Evolutionary conservation across 1,140 invertebrate genomes (phyloP).

Genomic region (Drosophila oshimai): DNA sequence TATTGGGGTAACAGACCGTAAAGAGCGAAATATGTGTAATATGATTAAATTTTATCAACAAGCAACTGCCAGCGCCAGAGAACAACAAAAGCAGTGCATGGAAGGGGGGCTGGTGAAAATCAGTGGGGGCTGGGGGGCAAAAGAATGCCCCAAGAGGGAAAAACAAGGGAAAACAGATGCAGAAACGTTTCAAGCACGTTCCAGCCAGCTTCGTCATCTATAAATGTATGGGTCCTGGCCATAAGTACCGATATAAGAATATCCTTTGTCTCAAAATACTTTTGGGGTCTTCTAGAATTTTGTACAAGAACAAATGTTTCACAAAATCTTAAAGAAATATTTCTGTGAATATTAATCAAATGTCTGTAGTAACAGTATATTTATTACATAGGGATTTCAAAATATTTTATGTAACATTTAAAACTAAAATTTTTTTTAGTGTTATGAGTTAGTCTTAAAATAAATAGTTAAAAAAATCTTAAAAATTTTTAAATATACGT

Average conservation of each 20-base stretch:
- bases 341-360: too few relatives aligned
- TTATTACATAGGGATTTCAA: too few relatives aligned
- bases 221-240: slow-evolving; percentile 44
- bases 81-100: slow-evolving; percentile 44
- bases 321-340: too few relatives aligned
- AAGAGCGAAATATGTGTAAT: slow-evolving; percentile 81
- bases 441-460: too few relatives aligned
- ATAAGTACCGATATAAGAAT: slow-evolving; percentile 34
- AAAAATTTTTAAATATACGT: too few relatives aligned
- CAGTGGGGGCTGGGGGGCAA: neutral
- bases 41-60: slow-evolving; percentile 81
- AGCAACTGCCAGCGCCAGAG: slow-evolving; percentile 22
- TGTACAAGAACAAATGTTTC: too few relatives aligned
- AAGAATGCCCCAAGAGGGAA: neutral
- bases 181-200: slow-evolving; percentile 36
- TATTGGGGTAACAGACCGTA: slow-evolving; percentile 78
- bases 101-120: neutral
- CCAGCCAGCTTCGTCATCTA: slow-evolving; percentile 33
- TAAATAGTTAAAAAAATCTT: too few relatives aligned
- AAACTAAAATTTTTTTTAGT: neutral
- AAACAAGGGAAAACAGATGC: slow-evolving; percentile 19
- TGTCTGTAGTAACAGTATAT: too few relatives aligned
- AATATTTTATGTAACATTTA: neutral
- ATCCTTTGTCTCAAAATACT: neutral
- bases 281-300: too few relatives aligned